Conservation (phyloP, 1,140 invertebrate species). For the Sinonovacula constricta region DNA sequence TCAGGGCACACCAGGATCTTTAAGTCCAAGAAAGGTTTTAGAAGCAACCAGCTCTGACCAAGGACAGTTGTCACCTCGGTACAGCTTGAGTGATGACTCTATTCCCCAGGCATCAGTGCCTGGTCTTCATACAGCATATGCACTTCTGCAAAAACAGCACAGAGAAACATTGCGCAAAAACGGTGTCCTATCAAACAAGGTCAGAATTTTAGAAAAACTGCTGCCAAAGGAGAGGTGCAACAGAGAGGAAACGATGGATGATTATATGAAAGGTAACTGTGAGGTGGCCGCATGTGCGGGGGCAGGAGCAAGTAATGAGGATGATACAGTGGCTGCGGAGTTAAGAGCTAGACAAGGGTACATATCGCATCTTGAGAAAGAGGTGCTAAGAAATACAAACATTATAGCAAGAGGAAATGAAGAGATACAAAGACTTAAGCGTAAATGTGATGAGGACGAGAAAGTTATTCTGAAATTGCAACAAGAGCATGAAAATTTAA, state of each 20-base stretch:
- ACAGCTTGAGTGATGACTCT: too few relatives aligned
- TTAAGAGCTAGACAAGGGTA: conserved; percentile 34
- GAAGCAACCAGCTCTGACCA: too few relatives aligned
- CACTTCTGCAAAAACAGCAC: conserved; percentile 18
- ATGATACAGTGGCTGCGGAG: conserved; percentile 14
- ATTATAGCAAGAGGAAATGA: conserved; percentile 12
- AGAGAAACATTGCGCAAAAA: conserved; percentile 17
- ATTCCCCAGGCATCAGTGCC: conserved; percentile 2
- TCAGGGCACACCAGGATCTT: too few relatives aligned
- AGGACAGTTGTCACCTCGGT: too few relatives aligned
- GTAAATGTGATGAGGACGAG: conserved; percentile 7
- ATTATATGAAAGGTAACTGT: background rate
- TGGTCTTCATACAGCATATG: conserved; percentile 43
- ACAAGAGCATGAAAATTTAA: conserved; percentile 11
- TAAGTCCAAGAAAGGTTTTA: too few relatives aligned
- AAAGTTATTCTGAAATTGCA: background rate
- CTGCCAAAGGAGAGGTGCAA: background rate
- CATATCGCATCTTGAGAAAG: conserved; percentile 28
- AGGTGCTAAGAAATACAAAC: conserved; percentile 16
- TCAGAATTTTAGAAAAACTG: background rate
- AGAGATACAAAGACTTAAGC: conserved; percentile 16
- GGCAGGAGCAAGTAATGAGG: conserved; percentile 42
- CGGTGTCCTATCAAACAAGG: background rate
- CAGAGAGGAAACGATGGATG: conserved; percentile 3
- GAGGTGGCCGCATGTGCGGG: background rate